These are phyloP conservation scores for Oryzias sinensis DNA, from an alignment of 2,797 vertebrate genomes.

Conservation along the genomic window DNA sequence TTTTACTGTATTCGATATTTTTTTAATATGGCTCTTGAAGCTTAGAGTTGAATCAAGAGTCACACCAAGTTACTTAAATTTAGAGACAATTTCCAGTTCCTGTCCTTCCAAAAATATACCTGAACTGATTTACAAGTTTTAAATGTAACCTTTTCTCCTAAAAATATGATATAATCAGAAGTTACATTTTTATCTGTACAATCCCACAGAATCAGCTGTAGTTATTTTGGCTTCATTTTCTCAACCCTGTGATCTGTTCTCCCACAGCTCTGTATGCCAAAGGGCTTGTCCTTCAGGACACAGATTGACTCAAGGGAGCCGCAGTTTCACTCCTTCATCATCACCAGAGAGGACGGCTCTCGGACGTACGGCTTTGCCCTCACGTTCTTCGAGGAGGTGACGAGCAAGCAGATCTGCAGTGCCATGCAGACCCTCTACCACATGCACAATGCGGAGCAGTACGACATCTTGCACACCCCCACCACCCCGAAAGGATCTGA, in stretches of 20 bases:
- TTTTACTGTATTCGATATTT: too few species aligned
- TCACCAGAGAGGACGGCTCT: slow-evolving; percentile 98
- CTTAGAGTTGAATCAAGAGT: too few species aligned
- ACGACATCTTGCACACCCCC: slow-evolving; percentile 88
- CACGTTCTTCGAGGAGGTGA: slow-evolving; percentile 98
- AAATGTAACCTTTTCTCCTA: too few species aligned
- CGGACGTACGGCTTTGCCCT: slow-evolving; percentile 96
- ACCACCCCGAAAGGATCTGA: slow-evolving; percentile 72
- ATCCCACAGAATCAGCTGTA: not conserved
- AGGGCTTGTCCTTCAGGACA: slow-evolving; percentile 82
- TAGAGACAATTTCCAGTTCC: too few species aligned
- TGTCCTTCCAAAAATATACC: too few species aligned
- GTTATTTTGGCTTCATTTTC: not conserved
- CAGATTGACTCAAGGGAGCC: slow-evolving; percentile 90
- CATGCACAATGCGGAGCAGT: slow-evolving; percentile 98
- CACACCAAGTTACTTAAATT: too few species aligned
- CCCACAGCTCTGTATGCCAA: slow-evolving; percentile 76
- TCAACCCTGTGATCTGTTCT: slow-evolving; percentile 1
- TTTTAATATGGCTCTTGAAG: too few species aligned
- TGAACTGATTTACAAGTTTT: too few species aligned
- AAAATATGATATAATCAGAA: too few species aligned
- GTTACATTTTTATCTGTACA: too few species aligned
- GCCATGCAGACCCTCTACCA: slow-evolving; percentile 99
- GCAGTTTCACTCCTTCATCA: slow-evolving; percentile 97
- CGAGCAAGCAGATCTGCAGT: slow-evolving; percentile 98